Evolutionary conservation across 2,888 invertebrate genomes (phyloP).

Genomic region (Margaritifera margaritifera): DNA sequence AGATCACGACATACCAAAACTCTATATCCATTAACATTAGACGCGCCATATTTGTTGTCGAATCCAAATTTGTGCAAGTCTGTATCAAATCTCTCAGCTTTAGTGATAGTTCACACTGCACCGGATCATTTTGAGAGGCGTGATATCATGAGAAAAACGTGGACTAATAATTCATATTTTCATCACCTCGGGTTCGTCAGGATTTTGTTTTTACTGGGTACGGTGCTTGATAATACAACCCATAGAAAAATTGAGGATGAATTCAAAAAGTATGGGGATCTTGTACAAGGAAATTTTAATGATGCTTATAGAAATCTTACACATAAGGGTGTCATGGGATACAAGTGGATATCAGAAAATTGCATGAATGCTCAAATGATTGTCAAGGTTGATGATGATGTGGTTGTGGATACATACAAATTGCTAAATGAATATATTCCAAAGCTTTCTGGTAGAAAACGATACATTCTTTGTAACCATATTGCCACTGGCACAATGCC

Average conservation of each 20-base stretch:
- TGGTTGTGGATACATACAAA: too few relatives aligned
- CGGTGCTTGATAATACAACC: slow-evolving; percentile 17
- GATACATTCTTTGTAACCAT: slow-evolving; percentile 34
- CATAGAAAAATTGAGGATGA: slow-evolving; percentile 32
- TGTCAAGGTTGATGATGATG: too few relatives aligned
- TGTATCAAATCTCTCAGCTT: slow-evolving; percentile 21
- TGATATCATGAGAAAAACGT: too few relatives aligned
- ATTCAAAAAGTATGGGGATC: too few relatives aligned
- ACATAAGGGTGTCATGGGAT: slow-evolving; percentile 48
- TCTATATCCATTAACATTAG: slow-evolving; percentile 25
- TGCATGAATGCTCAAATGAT: too few relatives aligned
- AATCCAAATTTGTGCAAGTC: slow-evolving; percentile 25
- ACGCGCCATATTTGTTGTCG: slow-evolving; percentile 22
- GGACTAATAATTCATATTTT: too few relatives aligned
- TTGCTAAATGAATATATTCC: too few relatives aligned
- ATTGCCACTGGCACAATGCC: slow-evolving; percentile 31
- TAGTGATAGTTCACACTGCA: too few relatives aligned
- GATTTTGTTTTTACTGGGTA: slow-evolving; percentile 50
- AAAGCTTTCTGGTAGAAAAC: slow-evolving; percentile 15
- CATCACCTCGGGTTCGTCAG: slow-evolving; percentile 19
- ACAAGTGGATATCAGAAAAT: too few relatives aligned
- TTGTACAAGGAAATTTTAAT: slow-evolving; percentile 53
- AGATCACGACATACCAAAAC: slow-evolving; percentile 18
- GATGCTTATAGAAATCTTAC: slow-evolving; percentile 53
- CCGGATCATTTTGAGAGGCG: too few relatives aligned